Evolutionary conservation across 2,797 vertebrate genomes (phyloP).

Genomic region (Cossypha dichroa): DNA sequence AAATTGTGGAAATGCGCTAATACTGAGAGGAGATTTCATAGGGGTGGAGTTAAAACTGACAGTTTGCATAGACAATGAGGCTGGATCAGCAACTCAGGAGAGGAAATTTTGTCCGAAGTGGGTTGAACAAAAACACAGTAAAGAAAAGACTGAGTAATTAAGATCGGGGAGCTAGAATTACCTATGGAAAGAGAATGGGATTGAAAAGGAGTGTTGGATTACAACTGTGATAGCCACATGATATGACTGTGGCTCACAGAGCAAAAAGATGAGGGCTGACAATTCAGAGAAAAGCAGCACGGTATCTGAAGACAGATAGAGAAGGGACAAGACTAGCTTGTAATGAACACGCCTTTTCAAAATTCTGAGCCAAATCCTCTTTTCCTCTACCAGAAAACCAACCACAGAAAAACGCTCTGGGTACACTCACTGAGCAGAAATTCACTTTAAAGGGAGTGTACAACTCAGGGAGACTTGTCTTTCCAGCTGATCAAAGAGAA

Average conservation of each 20-base stretch:
- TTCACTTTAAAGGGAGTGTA: background rate
- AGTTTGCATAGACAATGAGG: background rate
- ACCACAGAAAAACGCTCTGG: background rate
- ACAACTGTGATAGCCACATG: background rate
- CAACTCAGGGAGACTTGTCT: background rate
- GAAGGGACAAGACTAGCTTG: background rate
- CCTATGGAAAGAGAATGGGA: background rate
- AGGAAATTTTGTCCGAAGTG: background rate
- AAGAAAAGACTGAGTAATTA: background rate
- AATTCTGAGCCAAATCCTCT: background rate
- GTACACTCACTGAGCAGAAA: background rate
- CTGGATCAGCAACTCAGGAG: background rate
- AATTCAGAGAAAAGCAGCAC: background rate
- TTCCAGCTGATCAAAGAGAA: background rate
- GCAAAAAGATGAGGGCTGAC: background rate
- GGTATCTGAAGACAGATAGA: background rate
- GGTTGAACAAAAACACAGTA: background rate
- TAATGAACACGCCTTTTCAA: background rate
- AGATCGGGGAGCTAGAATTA: conserved; percentile 3
- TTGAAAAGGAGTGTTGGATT: conserved; percentile 9
- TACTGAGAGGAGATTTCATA: background rate
- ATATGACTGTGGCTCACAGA: background rate
- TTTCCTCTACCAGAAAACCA: background rate
- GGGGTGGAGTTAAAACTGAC: accelerated
- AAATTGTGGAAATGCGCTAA: background rate